These are phyloP conservation scores for Triops cancriformis DNA, from an alignment of 1,140 invertebrate species.

Conservation along the genomic window DNA sequence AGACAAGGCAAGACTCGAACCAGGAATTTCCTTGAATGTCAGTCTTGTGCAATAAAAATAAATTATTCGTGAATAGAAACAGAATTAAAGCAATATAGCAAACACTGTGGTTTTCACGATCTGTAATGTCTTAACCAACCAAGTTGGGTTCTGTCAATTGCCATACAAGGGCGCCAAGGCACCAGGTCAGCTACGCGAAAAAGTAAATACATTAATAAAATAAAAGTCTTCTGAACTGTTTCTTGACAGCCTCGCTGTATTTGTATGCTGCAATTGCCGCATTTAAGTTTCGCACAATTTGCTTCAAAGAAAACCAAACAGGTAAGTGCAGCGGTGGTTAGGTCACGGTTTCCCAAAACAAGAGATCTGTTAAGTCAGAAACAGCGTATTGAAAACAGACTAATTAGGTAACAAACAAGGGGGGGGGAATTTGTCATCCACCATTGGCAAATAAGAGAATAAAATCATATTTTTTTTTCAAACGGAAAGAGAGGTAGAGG, in stretches of 20 bases:
- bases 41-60: no score
- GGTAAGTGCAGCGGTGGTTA: not conserved
- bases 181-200: not conserved
- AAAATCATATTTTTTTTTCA: not conserved
- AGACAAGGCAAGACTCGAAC: no score
- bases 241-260: not conserved
- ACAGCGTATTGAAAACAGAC: not conserved
- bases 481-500: conserved; percentile 1
- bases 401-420: not conserved
- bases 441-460: not conserved
- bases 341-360: not conserved
- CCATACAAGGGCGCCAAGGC: not conserved
- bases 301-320: not conserved
- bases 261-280: not conserved
- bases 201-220: not conserved
- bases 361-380: not conserved
- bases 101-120: not conserved
- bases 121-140: conserved; percentile 13
- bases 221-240: not conserved
- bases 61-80: no score
- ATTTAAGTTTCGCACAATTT: not conserved
- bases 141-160: not conserved
- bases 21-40: no score
- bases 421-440: not conserved
- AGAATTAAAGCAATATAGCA: not conserved